Evolutionary conservation across 2,888 invertebrate species (phyloP), one percentile per base, ranked within the genome.

Genomic region (Melanchra persicariae): DNA sequence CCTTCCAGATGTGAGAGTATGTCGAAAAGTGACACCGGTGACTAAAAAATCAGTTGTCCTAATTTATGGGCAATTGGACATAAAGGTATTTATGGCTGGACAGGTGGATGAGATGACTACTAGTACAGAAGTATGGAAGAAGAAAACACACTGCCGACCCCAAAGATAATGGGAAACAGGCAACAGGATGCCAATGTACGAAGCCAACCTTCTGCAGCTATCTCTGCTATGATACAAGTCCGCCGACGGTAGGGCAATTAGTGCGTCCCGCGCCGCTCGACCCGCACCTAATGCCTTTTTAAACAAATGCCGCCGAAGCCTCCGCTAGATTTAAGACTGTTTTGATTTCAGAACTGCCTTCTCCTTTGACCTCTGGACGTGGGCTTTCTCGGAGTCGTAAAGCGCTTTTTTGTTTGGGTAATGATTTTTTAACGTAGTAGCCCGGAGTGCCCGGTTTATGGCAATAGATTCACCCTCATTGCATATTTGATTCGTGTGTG

Each of bases 241-340:
- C 64, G 77, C 63, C 63, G 54, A 61, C 68, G 72, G 71, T n/a
- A 67, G 63, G 73, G 77, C 82, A 82, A 85, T 85, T 85, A 85
- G 85, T 82, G 74, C 63, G 55, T 45, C 55, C 72, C 47, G 69
- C 68, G 54, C 61, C 54, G 70, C 60, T 43, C 68, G 54, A 62
- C 67, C 80, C 62, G 52, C 26, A 51, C 54, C 67, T 79, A 77
- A 77, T 71, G 68, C 69, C 65, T 77, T 77, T 77, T 77, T 80
- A 77, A 77, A 77, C 77, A 77, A 79, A 77, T 54, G 76, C 77
- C 47, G 62, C 40, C 52, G 60, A 64, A 79, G 40, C 40, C 76
- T 52, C 15, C 45, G 47, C 47, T 57, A 55, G 79, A 75, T 80
- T 75, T 68, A 75, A 75, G 68, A 80, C 80, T 80, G 75, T 74